A percentile compares a stretch with the other conserved stretches of the same genome.
Evolutionary conservation across 2,888 invertebrate genomes (phyloP).

Genomic region (Torymus texanus): DNA sequence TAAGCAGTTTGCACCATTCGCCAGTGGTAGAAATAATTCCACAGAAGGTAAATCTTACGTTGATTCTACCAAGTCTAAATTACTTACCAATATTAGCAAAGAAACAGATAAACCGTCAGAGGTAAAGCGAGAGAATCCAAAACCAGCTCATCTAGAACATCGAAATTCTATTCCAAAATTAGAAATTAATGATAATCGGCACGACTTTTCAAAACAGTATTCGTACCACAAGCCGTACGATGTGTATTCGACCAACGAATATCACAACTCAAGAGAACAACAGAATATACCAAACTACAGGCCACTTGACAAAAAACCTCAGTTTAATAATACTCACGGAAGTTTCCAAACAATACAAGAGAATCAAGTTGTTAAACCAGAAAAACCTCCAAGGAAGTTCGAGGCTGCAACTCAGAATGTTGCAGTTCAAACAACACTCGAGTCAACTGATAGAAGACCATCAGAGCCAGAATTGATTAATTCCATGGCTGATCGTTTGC

Average conservation of each 20-base stretch:
- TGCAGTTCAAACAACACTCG: constrained; percentile 59
- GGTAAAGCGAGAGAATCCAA: not conserved
- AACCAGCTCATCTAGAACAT: not conserved
- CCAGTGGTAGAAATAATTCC: constrained; percentile 24
- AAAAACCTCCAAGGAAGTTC: constrained; percentile 28
- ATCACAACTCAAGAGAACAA: constrained; percentile 31
- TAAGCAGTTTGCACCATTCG: constrained; percentile 58
- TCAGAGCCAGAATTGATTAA: constrained; percentile 28
- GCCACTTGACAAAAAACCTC: constrained; percentile 48
- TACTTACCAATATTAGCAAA: constrained; percentile 30
- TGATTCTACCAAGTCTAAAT: constrained; percentile 41
- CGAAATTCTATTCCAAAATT: constrained; percentile 8
- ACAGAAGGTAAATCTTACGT: constrained; percentile 29
- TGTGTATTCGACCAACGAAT: constrained; percentile 43
- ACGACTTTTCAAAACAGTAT: constrained; percentile 43
- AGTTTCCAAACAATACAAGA: not conserved
- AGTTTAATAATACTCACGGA: constrained; percentile 25
- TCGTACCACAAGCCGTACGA: constrained; percentile 54
- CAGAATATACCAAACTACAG: constrained; percentile 33
- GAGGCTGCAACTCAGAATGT: constrained; percentile 57
- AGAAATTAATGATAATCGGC: not conserved
- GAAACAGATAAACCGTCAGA: constrained; percentile 10
- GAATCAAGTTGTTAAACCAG: constrained; percentile 3
- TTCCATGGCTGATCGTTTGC: constrained; percentile 40
- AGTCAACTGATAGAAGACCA: constrained; percentile 22